A percentile compares a stretch with the other conserved stretches of the same genome.
Evolutionary conservation across 2,113 vertebrate species (phyloP).

Genomic region (Lophius piscatorius): DNA sequence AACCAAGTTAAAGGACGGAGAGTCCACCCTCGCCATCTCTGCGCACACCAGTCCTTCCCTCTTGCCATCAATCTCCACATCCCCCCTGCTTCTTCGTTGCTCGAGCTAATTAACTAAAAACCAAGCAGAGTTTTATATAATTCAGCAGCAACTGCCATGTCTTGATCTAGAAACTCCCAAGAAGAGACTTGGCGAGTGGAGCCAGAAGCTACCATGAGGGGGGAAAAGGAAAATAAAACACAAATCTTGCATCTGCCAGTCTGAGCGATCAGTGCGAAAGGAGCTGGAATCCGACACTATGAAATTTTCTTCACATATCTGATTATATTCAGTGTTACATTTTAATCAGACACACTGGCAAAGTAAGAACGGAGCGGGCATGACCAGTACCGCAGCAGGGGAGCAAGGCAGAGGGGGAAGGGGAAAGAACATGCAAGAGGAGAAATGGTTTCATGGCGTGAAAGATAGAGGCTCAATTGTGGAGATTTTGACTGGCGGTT

Average conservation of each 20-base stretch:
- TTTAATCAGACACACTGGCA: conserved; percentile 65
- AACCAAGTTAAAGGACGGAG: conserved; percentile 75
- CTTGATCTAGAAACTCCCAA: conserved; percentile 64
- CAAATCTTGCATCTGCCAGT: conserved; percentile 14
- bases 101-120: conserved; percentile 77
- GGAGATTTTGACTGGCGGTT: conserved; percentile 61
- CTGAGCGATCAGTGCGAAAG: conserved; percentile 24
- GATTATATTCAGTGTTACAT: conserved; percentile 58
- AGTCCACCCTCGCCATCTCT: conserved; percentile 49
- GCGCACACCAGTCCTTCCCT: conserved; percentile 27
- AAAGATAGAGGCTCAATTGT: conserved; percentile 64
- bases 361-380: conserved; percentile 31
- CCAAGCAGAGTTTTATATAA: conserved; percentile 77
- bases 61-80: conserved; percentile 40
- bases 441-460: conserved; percentile 33
- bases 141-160: conserved; percentile 71
- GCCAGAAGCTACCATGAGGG: conserved; percentile 58
- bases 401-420: conserved; percentile 23
- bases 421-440: conserved; percentile 33
- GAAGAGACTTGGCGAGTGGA: conserved; percentile 56
- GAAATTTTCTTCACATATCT: conserved; percentile 60
- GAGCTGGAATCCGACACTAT: conserved; percentile 41
- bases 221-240: conserved; percentile 18
- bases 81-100: conserved; percentile 32
- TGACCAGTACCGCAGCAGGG: conserved; percentile 31